phyloP scores from a whole-genome alignment of 2,888 invertebrate species.

The Loripinus fragilis region DNA sequence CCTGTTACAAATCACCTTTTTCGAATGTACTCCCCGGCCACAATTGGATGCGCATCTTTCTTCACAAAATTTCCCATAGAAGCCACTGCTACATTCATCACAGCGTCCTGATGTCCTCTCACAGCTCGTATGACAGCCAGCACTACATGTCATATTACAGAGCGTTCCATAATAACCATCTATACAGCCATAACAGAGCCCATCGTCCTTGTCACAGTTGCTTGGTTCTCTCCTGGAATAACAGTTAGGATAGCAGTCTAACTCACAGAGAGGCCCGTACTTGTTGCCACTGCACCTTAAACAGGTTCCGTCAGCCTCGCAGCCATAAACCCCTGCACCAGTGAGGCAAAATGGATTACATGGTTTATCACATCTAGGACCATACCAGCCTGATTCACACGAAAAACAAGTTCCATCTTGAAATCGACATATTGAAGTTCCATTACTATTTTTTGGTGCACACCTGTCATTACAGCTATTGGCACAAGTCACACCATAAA shows the following conservation, averaged over 20 bases:
- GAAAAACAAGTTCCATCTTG: constrained; percentile 20
- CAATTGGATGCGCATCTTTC: constrained; percentile 39
- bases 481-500: not conserved
- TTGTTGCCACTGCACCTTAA: not conserved
- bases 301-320: not conserved
- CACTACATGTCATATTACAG: constrained; percentile 30
- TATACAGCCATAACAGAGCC: constrained; percentile 38
- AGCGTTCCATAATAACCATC: constrained; percentile 25
- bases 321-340: not conserved
- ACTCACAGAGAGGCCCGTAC: not conserved
- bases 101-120: constrained; percentile 19
- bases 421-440: constrained; percentile 20
- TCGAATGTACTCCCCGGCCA: constrained; percentile 21
- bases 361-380: constrained; percentile 21
- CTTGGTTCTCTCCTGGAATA: not conserved
- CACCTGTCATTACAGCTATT: not conserved
- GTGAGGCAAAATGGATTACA: constrained; percentile 23
- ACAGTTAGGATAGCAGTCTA: not conserved
- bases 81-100: constrained; percentile 34
- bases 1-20: constrained; percentile 7
- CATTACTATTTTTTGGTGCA: not conserved
- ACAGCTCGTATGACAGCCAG: constrained; percentile 33
- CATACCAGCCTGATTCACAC: constrained; percentile 31
- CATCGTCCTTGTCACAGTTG: constrained; percentile 38
- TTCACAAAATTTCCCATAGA: constrained; percentile 38